A percentile compares a stretch with the other conserved stretches of the same genome.
phyloP scores from a whole-genome alignment of 2,113 vertebrate genomes.

The Nettapus auritus region DNA sequence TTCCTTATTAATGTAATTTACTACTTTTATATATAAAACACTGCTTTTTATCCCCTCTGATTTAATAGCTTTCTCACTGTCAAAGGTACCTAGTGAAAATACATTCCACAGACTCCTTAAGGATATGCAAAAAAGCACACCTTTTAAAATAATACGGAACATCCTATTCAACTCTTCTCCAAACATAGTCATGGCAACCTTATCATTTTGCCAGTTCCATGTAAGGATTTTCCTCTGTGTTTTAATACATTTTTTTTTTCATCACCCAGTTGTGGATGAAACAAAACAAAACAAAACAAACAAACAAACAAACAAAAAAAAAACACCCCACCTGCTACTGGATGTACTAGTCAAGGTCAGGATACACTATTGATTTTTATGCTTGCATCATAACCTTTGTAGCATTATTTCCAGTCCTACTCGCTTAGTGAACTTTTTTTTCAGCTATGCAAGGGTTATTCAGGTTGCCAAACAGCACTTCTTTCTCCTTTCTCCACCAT shows the following conservation, averaged over 20 bases:
- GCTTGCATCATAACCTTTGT: background rate
- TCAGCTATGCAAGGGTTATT: background rate
- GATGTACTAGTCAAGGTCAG: background rate
- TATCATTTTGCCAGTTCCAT: background rate
- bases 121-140: background rate
- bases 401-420: background rate
- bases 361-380: background rate
- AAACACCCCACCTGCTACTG: background rate
- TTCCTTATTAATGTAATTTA: background rate
- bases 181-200: background rate
- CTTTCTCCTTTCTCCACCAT: background rate
- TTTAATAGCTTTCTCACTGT: background rate
- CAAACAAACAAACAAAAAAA: too few species aligned
- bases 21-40: background rate
- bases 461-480: background rate
- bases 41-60: background rate
- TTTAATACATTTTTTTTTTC: background rate
- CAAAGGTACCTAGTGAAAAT: background rate
- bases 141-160: background rate
- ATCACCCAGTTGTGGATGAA: background rate
- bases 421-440: background rate
- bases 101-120: background rate
- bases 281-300: background rate
- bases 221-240: background rate
- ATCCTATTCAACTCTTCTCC: background rate